Evolutionary conservation across 2,113 vertebrate species (phyloP).

Genomic region (Equus przewalskii): DNA sequence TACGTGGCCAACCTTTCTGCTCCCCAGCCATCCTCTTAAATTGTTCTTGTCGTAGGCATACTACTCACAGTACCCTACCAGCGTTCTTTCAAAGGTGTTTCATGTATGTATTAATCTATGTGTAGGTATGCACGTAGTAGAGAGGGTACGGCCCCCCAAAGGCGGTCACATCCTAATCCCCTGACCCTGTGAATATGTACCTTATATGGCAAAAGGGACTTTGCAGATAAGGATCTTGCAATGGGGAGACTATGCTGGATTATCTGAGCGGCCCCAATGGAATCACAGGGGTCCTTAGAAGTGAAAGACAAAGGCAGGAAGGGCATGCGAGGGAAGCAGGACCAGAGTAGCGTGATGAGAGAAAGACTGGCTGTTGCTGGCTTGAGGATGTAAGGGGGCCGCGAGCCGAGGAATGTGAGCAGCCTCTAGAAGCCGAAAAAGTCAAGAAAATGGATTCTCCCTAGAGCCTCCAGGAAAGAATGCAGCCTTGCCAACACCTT

Average conservation of each 20-base stretch:
- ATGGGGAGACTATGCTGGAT: not conserved
- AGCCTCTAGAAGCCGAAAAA: not conserved
- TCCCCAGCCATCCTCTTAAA: not conserved
- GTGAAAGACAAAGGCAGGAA: not conserved
- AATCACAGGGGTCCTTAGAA: not conserved
- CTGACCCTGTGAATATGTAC: not conserved
- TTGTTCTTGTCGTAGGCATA: not conserved
- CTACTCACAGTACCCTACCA: not conserved
- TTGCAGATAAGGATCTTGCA: not conserved
- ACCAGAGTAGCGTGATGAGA: not conserved
- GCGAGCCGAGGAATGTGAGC: not conserved
- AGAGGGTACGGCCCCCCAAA: not conserved
- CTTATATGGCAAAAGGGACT: not conserved
- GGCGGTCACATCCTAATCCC: not conserved
- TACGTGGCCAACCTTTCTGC: not conserved
- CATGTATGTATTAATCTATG: not conserved
- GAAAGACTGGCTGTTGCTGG: not conserved
- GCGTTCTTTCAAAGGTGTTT: not conserved
- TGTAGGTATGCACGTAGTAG: not conserved
- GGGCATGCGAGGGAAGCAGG: not conserved
- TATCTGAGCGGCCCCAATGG: not conserved
- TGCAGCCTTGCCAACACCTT: not conserved
- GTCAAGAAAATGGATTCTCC: not conserved
- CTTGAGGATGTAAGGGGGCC: not conserved
- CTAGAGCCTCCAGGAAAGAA: not conserved